Percentiles rank a stretch among this genome's conserved stretches.
Evolutionary conservation across 2,888 invertebrate species (phyloP).

Genomic region (Eustalomyia histrio): DNA sequence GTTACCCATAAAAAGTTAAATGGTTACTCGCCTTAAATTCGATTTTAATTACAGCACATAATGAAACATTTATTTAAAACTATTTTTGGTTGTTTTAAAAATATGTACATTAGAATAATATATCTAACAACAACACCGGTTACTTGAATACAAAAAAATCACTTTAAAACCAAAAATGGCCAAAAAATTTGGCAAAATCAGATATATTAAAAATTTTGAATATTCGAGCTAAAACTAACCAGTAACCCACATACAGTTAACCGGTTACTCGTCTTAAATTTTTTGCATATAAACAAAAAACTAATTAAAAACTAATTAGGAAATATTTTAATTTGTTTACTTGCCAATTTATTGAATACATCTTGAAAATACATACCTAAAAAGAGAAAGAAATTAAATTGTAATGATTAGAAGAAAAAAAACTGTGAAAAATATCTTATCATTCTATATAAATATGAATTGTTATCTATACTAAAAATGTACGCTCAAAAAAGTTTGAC

Average conservation of each 20-base stretch:
- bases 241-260: neutral
- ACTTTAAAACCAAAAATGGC: neutral
- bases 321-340: neutral
- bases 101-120: no score
- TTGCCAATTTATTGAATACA: neutral
- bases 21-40: conserved; percentile 2
- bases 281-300: neutral
- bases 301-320: neutral
- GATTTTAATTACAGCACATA: neutral
- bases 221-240: neutral
- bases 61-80: no score
- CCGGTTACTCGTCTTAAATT: neutral
- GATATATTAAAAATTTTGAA: neutral
- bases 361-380: conserved; percentile 35
- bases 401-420: neutral
- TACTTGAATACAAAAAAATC: neutral
- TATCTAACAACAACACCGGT: no score
- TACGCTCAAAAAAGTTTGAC: no score
- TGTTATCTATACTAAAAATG: conserved; percentile 27
- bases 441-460: neutral
- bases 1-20: conserved; percentile 6
- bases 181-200: neutral
- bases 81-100: no score
- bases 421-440: neutral
- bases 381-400: conserved; percentile 23